These are phyloP conservation scores for Diuraphis noxia DNA, from an alignment of 1,140 invertebrate genomes.

Conservation along the genomic window DNA sequence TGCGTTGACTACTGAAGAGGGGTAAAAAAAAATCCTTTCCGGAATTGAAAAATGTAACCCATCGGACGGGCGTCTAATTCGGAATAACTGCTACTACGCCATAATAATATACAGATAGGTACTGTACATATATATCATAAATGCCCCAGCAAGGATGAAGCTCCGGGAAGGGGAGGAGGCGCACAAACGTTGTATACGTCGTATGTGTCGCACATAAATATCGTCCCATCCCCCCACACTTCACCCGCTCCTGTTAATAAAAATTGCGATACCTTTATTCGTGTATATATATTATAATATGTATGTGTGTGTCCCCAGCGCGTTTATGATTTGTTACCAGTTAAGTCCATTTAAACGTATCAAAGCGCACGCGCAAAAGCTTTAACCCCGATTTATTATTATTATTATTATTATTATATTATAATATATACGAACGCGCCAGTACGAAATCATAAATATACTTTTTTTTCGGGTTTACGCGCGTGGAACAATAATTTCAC, in stretches of 20 bases:
- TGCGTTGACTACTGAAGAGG: not conserved
- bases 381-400: slow-evolving; percentile 38
- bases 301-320: not conserved
- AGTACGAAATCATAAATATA: slow-evolving; percentile 16
- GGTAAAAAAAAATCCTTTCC: not conserved
- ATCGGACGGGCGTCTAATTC: not conserved
- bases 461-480: not conserved
- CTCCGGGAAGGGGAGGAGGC: not conserved
- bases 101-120: not conserved
- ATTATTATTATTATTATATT: slow-evolving; percentile 33
- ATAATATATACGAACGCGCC: not conserved
- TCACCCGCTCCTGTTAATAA: not conserved
- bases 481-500: slow-evolving; percentile 4
- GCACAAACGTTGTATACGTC: not conserved
- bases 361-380: not conserved
- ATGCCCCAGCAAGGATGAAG: not conserved
- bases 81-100: not conserved
- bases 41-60: slow-evolving; percentile 2
- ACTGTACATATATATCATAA: not conserved
- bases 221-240: not conserved
- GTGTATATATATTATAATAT: not conserved
- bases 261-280: not conserved
- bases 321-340: slow-evolving; percentile 42
- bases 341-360: slow-evolving; percentile 48
- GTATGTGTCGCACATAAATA: slow-evolving; percentile 1